Base-by-base conservation (phyloP, 1,140 invertebrate species). In the Stegodyphus mimosarum region DNA sequence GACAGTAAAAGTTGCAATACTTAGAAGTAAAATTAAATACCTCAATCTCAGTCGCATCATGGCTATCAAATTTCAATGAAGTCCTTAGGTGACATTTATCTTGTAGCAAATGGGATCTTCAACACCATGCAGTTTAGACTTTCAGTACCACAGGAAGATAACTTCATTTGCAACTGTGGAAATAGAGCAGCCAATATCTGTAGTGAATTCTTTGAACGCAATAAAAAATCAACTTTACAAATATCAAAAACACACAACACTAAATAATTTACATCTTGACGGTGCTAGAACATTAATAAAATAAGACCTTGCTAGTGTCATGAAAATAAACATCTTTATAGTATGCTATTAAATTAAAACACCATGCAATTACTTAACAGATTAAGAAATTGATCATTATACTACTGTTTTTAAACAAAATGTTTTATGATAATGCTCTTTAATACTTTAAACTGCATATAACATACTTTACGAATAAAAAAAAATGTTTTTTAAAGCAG, bases 11-110 rank as follows among this genome's bases (percentile, higher is more conserved):
- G 64, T 73, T 78, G 75, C 67, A 86, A 86, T 75, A 86, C 83
- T 70, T 70, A 86, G 69, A 86, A 86, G 83, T 66, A 86, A 86
- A 86, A 86, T 72, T 71, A 86, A 78, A 86, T 86, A 86, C 83
- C 83, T 86, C 69, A 77, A 13, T 86, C 83, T 86, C 17, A 78
- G 66, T 52, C 83, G 74, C 67, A 77, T 69, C 74, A 72, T 77
- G 69, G 75, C 50, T 63, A 71, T 13, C 7, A 52, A 18, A 52
- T 52, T 86, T 69, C 49, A 51, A 15, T 64, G 71, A 74, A 69
- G 64, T 75, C 60, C 73, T 70, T 75, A 15, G 52, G 64, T 51
- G 60, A 83, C 50, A 72, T 81, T 33, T 63, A 72, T 71, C 55
- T 63, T 71, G n/a, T 50, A 72, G 75, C 17, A 50, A 84, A 53